A percentile compares a stretch with the other conserved stretches of the same genome.
Evolutionary conservation across 2,797 vertebrate species (phyloP).

Genomic region (Simalia tracyae): DNA sequence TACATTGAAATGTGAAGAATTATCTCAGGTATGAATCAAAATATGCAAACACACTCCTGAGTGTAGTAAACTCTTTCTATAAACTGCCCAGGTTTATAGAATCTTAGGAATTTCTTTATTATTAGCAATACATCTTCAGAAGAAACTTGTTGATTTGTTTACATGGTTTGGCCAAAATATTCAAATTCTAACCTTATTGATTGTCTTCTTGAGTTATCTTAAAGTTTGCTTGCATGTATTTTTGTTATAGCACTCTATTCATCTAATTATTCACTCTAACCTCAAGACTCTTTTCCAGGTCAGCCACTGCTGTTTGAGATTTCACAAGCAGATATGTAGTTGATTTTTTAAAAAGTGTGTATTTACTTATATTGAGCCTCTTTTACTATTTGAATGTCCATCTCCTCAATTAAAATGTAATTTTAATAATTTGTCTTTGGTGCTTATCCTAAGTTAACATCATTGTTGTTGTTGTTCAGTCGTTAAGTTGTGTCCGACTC

Average conservation of each 20-base stretch:
- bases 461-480: neutral
- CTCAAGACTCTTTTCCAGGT: neutral
- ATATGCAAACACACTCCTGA: neutral
- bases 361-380: neutral
- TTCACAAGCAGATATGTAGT: neutral
- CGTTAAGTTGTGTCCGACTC: no score
- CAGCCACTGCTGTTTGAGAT: neutral
- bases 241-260: neutral
- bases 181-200: neutral
- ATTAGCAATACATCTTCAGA: neutral
- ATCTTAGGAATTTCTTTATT: neutral
- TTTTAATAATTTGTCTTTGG: neutral
- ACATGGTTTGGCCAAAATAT: neutral
- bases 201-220: neutral
- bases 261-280: neutral
- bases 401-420: neutral
- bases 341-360: neutral
- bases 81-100: neutral
- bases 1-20: neutral
- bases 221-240: neutral
- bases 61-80: neutral
- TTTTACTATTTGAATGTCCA: neutral
- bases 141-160: neutral
- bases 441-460: neutral
- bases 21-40: neutral